Evolutionary conservation across 2,797 vertebrate species (phyloP), one percentile per base, ranked within the genome.

Genomic region (Ctenopoma kingsleyae): DNA sequence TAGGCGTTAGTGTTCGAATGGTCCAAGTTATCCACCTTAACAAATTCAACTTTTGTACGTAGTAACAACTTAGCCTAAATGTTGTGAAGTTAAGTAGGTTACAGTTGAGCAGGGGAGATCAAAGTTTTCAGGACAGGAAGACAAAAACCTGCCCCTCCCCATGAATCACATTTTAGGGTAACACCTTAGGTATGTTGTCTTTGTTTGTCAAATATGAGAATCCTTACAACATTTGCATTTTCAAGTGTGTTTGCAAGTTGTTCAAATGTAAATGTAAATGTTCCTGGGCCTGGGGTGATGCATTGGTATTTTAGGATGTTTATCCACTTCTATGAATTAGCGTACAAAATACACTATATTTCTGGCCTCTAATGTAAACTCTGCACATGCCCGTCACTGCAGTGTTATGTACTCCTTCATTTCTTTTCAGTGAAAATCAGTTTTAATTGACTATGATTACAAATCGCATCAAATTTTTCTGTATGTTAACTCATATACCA

Each of bases 121-220:
- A 94, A 59, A 91, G 85, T 12, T 94, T 58, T 56, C 78, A 17
- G 81, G 67, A 27, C 23, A 89, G 5, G 82, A 92, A 64, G 93
- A 89, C 70, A 76, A 88, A 87, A 92, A 92, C 8, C 70, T 95
- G 67, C 92, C 88, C 90, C 96, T 80, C 91, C 93, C 90, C 83
- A 87, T 80, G 89, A 35, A 53, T 41, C 19, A 5, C 3, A 20
- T 52, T 55, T 68, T 32, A 53, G 15, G 58, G 19, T 23, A n/a
- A 13, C 1, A 16, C 12, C 19, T 35, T 4, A 22, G 23, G 22
- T 9, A 8, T 70, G 22, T 30, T 58, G 1, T 16, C 44, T n/a
- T 23, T 13, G 20, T 60, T 61, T 55, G 2, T 58, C 8, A 54
- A 43, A 30, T 36, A 52, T 59, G 6, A 57, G 6, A 46, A 46